Evolutionary conservation across 2,113 vertebrate species (phyloP).

Genomic region (Callospermophilus lateralis): DNA sequence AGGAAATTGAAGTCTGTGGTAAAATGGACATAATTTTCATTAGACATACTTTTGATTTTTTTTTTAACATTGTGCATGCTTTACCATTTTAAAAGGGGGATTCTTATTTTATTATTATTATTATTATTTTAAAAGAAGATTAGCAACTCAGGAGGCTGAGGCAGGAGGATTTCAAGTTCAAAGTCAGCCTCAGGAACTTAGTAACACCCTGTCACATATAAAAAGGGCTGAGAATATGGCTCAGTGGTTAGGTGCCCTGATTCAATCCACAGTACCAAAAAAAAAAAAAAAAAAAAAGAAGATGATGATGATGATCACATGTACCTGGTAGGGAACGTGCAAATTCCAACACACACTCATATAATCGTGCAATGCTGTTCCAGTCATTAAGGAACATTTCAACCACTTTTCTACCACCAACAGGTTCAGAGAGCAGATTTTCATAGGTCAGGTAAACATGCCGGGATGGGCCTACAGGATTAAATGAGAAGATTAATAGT

Average conservation of each 20-base stretch:
- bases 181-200: background rate
- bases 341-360: slow-evolving; percentile 98
- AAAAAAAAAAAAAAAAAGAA: background rate
- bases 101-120: background rate
- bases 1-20: slow-evolving; percentile 26
- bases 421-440: slow-evolving; percentile 97
- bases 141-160: background rate
- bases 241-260: background rate
- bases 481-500: slow-evolving; percentile 59
- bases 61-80: background rate
- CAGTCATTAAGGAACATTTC: slow-evolving; percentile 99
- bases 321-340: slow-evolving; percentile 95
- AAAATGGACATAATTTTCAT: slow-evolving; percentile 49
- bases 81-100: background rate
- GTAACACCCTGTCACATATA: background rate
- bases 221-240: background rate
- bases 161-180: background rate
- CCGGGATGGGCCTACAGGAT: slow-evolving; percentile 92
- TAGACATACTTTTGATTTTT: background rate
- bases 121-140: too few species aligned
- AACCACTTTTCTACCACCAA: slow-evolving; percentile 97
- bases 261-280: background rate
- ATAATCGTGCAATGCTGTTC: slow-evolving; percentile 97
- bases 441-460: slow-evolving; percentile 98
- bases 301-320: background rate